phyloP scores from a whole-genome alignment of 2,888 invertebrate species.

The Hipparchia sbordonii region DNA sequence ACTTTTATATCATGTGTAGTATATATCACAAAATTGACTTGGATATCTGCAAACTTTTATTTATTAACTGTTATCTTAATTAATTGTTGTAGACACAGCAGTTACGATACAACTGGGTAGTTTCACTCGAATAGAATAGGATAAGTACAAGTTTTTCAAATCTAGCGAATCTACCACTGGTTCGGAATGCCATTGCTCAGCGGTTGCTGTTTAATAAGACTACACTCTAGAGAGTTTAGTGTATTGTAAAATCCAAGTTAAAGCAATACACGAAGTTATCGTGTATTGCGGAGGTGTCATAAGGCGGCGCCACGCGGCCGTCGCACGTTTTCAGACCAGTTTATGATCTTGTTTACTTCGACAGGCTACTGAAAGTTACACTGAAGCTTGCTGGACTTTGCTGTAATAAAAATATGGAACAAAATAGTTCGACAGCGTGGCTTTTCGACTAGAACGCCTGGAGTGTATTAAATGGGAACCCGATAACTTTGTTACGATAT shows the following conservation, averaged over 20 bases:
- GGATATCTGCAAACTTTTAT: neutral
- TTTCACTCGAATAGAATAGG: no score
- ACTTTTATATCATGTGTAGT: neutral
- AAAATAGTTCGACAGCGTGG: neutral
- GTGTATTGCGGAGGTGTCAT: slow-evolving; percentile 1
- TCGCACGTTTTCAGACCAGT: slow-evolving; percentile 23
- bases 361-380: neutral
- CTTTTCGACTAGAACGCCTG: neutral
- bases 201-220: no score
- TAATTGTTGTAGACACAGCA: slow-evolving; percentile 1
- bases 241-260: neutral
- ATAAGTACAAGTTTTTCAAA: neutral
- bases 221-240: no score
- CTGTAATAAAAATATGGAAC: slow-evolving; percentile 10
- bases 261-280: neutral
- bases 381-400: slow-evolving; percentile 11
- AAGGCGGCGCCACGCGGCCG: slow-evolving; percentile 25
- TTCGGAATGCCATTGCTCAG: no score
- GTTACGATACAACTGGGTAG: no score
- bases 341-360: slow-evolving; percentile 33
- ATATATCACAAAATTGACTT: neutral
- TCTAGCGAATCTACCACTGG: no score
- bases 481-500: slow-evolving; percentile 11
- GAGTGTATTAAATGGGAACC: slow-evolving; percentile 4
- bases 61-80: slow-evolving; percentile 6